Conservation (phyloP, 2,113 vertebrate genomes). For the Halcyon malimbica region DNA sequence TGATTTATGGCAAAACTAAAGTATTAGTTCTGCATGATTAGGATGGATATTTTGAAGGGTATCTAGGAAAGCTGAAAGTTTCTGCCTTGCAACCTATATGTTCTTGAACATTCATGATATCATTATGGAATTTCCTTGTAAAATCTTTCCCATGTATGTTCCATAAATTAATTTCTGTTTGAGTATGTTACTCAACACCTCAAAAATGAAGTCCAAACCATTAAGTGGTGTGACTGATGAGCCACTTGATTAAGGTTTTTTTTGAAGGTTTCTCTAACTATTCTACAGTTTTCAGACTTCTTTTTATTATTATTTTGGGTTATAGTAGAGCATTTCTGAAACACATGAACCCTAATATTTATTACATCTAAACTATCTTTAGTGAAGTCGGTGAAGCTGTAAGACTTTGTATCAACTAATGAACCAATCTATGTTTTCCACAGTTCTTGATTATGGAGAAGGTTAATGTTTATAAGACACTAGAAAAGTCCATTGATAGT, state of each 20-base stretch:
- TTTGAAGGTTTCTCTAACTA: neutral
- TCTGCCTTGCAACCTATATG: neutral
- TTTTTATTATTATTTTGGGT: neutral
- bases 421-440: neutral
- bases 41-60: neutral
- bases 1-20: neutral
- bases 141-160: neutral
- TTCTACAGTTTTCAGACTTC: neutral
- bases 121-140: neutral
- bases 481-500: neutral
- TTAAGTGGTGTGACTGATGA: neutral
- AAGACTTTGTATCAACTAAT: neutral
- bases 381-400: neutral
- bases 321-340: neutral
- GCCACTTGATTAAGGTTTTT: neutral
- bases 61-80: neutral
- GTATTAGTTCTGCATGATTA: neutral
- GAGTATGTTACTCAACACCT: neutral
- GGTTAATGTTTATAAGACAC: neutral
- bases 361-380: neutral
- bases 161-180: neutral
- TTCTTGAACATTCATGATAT: neutral
- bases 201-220: rapidly evolving
- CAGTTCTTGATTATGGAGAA: neutral
- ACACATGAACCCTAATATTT: neutral